These are phyloP conservation scores for Drosophila punjabiensis DNA, from an alignment of 1,140 invertebrate species.

Conservation along the genomic window DNA sequence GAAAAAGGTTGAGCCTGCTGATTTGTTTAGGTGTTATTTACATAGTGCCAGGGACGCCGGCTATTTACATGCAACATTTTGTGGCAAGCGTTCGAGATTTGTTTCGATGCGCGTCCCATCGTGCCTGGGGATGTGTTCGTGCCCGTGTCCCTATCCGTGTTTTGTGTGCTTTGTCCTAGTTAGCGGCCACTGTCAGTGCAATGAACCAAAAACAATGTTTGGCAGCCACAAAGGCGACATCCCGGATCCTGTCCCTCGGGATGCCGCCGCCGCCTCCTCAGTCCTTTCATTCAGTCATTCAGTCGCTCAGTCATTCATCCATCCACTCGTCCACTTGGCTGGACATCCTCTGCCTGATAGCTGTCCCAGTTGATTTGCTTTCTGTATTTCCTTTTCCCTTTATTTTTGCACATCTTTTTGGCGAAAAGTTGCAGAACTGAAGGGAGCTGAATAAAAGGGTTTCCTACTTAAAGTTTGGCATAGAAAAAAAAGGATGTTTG, in stretches of 20 bases:
- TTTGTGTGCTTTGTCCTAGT: constrained; percentile 62
- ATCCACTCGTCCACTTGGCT: constrained; percentile 34
- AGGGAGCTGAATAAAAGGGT: constrained; percentile 22
- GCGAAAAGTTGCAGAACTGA: constrained; percentile 15
- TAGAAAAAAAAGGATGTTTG: not conserved
- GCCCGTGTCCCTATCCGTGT: constrained; percentile 10
- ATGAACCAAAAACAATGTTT: constrained; percentile 73
- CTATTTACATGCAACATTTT: constrained; percentile 44
- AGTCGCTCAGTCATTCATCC: constrained; percentile 28
- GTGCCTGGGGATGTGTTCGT: constrained; percentile 24
- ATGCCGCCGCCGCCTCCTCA: constrained; percentile 12
- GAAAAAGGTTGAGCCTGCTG: constrained; percentile 11
- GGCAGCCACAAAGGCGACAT: constrained; percentile 47
- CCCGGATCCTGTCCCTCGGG: constrained; percentile 25
- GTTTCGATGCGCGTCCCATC: constrained; percentile 1
- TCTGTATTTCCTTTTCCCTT: constrained; percentile 7
- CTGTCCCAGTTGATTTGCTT: constrained; percentile 24
- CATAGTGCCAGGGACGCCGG: constrained; percentile 9
- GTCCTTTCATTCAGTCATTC: constrained; percentile 18
- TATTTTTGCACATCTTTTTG: constrained; percentile 22
- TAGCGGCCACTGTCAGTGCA: constrained; percentile 68
- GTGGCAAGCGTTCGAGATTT: constrained; percentile 28
- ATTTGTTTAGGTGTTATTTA: constrained; percentile 57
- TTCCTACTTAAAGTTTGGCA: constrained; percentile 23
- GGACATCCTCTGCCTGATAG: constrained; percentile 45